A percentile compares a stretch with the other conserved stretches of the same genome.
Conservation (phyloP, 2,797 vertebrate species). For the Zalophus californianus region DNA sequence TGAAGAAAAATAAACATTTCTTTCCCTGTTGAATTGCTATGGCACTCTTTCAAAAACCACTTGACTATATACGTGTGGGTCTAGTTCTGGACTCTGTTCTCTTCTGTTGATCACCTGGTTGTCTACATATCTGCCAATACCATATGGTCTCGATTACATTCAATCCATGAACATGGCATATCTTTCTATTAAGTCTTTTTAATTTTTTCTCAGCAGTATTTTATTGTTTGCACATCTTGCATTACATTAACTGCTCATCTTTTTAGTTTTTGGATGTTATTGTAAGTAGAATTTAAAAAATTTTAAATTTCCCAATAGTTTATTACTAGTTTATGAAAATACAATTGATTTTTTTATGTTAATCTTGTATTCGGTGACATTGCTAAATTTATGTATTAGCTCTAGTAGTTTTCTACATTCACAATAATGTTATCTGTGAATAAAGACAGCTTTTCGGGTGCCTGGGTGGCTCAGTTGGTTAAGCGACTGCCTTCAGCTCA, state of each 20-base stretch:
- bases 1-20: constrained; percentile 4
- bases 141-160: not conserved
- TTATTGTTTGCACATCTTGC: not conserved
- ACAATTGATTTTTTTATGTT: constrained; percentile 19
- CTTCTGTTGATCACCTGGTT: not conserved
- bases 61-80: not conserved
- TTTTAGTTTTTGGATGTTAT: constrained; percentile 48
- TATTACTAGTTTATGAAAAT: not conserved
- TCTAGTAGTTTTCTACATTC: constrained; percentile 4
- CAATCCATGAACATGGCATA: not conserved
- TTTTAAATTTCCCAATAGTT: not conserved
- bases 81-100: not conserved
- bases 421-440: not conserved
- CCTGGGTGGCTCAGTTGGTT: too few species aligned
- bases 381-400: constrained; percentile 15
- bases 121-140: not conserved
- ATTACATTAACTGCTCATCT: constrained; percentile 30
- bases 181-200: not conserved
- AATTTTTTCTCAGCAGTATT: not conserved
- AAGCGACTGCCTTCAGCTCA: too few species aligned
- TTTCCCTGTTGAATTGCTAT: not conserved
- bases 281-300: not conserved
- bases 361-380: not conserved
- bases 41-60: not conserved
- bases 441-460: not conserved